phyloP scores from a whole-genome alignment of 1,140 invertebrate species.

The Psix sp. region DNA sequence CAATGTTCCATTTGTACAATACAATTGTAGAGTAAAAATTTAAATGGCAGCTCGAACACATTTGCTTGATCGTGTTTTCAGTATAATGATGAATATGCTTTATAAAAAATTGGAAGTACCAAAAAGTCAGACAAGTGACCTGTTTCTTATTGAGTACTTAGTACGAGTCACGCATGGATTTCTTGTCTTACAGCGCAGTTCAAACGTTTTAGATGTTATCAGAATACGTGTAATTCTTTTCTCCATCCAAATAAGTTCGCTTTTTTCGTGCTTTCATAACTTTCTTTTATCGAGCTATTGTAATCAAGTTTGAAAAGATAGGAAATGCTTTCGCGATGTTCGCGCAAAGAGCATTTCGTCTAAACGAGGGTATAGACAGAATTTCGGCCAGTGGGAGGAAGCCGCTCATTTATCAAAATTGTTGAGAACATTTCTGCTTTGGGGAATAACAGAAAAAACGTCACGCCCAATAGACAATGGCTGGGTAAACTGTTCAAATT shows the following conservation, averaged over 20 bases:
- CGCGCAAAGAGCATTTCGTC: no score
- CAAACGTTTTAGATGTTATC: constrained; percentile 49
- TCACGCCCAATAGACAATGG: not conserved
- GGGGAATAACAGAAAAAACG: constrained; percentile 9
- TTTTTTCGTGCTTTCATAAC: constrained; percentile 28
- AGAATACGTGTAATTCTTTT: constrained; percentile 18
- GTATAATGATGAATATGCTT: not conserved
- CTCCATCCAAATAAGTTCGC: constrained; percentile 12
- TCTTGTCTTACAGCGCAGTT: constrained; percentile 37
- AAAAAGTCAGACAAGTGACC: constrained; percentile 46
- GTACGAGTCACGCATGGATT: constrained; percentile 56
- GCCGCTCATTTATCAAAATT: no score
- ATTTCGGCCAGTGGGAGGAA: no score
- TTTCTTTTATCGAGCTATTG: constrained; percentile 12
- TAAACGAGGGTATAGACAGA: no score
- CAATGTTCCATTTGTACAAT: no score
- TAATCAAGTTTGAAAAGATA: constrained; percentile 7
- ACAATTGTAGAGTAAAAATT: no score
- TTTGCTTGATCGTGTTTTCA: not conserved
- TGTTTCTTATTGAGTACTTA: constrained; percentile 51
- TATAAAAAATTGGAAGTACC: constrained; percentile 17
- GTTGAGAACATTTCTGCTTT: no score
- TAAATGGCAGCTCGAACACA: not conserved
- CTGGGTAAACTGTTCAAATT: constrained; percentile 35
- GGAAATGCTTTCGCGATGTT: no score